Evolutionary conservation across 2,113 vertebrate species (phyloP), one percentile per base, ranked within the genome.

Genomic region (Pipa parva): DNA sequence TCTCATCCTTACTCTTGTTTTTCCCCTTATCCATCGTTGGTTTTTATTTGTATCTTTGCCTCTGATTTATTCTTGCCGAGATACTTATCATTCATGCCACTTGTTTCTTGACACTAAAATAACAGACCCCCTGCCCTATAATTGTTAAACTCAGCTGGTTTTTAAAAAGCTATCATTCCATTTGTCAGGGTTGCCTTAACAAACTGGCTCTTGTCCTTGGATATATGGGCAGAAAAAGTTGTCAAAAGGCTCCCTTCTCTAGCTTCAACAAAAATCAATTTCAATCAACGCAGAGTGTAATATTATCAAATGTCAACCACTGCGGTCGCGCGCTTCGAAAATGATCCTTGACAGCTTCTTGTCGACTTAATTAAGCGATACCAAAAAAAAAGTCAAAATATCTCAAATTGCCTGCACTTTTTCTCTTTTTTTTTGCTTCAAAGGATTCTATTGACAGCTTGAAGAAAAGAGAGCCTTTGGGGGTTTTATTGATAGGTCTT

Each of bases 301-400:
- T 97, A 98, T 98, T 98, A 97, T 96, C 94, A 98, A 97, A 99
- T 98, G 95, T 98, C 96, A 97, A 91, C 90, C 88, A 87, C 88
- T 77, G 87, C 86, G 88, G 89, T 89, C 83, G 82, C 86, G 85
- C 79, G 89, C 92, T 93, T 88, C 79, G 83, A 97, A 94, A 97
- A 98, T 96, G 90, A 97, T 95, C 92, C 92, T 90, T 97, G 95
- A 97, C 95, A 99, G 94, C 89, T 92, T 92, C 92, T 95, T 91
- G 89, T 91, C 87, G 87, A 97, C 91, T 98, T 97, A 97, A 97
- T 96, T 97, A 98, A 97, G 91, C 94, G 88, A 87, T 87, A 72
- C 85, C 90, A 90, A 79, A 73, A 72, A 72, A 83, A 83, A 84
- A 76, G 74, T 82, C 78, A 90, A 94, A 94, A 90, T 88, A 87